These are phyloP conservation scores for Drepana falcataria DNA, from an alignment of 2,888 invertebrate species.

Conservation along the genomic window DNA sequence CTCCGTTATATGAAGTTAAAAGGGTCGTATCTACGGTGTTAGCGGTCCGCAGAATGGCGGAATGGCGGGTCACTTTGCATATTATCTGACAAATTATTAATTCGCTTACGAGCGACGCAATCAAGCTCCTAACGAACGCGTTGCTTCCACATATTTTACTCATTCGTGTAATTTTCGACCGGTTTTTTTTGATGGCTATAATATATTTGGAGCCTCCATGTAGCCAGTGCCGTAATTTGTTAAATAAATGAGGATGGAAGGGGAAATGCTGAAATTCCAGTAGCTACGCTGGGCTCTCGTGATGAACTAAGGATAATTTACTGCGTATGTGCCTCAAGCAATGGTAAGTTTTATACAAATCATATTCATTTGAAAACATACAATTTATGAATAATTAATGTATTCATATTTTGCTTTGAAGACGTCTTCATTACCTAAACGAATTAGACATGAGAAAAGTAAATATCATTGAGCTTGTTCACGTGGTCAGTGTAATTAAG, in stretches of 20 bases:
- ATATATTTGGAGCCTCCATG: neutral
- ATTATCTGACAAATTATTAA: slow-evolving; percentile 34
- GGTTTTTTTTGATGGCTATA: neutral
- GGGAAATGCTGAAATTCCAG: no score
- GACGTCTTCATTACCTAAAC: slow-evolving; percentile 15
- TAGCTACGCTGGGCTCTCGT: no score
- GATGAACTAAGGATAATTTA: no score
- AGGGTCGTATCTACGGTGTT: neutral
- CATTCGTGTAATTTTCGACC: neutral
- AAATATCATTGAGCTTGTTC: slow-evolving; percentile 16
- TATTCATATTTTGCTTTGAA: slow-evolving; percentile 1
- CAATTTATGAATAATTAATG: no score
- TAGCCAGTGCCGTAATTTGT: no score
- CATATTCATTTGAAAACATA: no score
- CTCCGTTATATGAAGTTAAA: neutral
- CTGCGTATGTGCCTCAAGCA: no score
- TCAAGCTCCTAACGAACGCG: slow-evolving; percentile 25
- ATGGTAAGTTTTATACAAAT: no score
- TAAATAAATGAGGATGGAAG: no score
- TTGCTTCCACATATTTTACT: neutral
- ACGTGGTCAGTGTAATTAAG: slow-evolving; percentile 27
- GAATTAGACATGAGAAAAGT: slow-evolving; percentile 9
- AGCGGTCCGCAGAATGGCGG: neutral
- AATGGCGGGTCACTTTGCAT: slow-evolving; percentile 14
- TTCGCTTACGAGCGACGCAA: slow-evolving; percentile 24